Percentiles rank a stretch among this genome's conserved stretches.
Evolutionary conservation across 2,113 vertebrate genomes (phyloP).

Genomic region (Acrocephalus kingi): DNA sequence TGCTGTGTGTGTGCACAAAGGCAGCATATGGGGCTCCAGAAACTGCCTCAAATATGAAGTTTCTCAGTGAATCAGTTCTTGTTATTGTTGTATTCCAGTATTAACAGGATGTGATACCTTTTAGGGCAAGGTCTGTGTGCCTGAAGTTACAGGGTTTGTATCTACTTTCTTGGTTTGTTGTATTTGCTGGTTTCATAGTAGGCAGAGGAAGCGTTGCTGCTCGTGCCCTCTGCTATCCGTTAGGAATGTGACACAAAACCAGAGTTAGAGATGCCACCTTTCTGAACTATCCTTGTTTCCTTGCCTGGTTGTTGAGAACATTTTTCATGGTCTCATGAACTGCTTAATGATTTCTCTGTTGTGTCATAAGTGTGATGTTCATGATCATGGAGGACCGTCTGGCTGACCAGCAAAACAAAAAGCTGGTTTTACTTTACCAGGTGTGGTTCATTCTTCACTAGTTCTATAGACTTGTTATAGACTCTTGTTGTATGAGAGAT

Average conservation of each 20-base stretch:
- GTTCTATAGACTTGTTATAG: background rate
- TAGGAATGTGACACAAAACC: background rate
- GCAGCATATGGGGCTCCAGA: background rate
- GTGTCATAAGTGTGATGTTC: rapidly evolving
- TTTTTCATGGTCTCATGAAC: background rate
- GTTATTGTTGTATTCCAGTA: background rate
- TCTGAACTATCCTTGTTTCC: background rate
- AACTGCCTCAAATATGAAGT: background rate
- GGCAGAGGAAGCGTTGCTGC: background rate
- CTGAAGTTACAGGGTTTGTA: background rate
- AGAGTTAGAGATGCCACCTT: no score
- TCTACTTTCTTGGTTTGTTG: background rate
- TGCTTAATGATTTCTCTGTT: background rate
- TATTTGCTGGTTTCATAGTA: background rate
- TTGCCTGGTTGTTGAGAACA: background rate
- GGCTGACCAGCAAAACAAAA: background rate
- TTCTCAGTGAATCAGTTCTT: background rate
- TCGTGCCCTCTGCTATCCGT: rapidly evolving
- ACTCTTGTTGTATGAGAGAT: background rate
- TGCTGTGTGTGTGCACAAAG: background rate
- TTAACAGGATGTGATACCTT: background rate
- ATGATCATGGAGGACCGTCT: background rate
- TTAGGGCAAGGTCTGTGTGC: background rate
- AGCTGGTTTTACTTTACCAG: background rate
- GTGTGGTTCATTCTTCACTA: background rate